Conservation (phyloP, 2,113 vertebrate genomes). For the Epinephelus lanceolatus region DNA sequence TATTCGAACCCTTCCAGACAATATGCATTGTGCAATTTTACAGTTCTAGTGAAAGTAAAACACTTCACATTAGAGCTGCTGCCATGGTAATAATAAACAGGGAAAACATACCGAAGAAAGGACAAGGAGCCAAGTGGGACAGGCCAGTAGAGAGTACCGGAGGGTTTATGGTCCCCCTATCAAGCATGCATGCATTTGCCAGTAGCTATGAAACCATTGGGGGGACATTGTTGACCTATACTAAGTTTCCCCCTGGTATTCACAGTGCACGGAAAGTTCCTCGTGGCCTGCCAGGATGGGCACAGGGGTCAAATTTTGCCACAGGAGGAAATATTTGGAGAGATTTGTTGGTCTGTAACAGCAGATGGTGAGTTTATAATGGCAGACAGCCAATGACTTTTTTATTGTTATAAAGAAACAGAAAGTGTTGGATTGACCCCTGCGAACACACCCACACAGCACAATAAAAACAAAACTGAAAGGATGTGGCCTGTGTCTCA, state of each 20-base stretch:
- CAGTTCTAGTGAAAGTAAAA: slow-evolving; percentile 36
- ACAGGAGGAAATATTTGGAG: slow-evolving; percentile 63
- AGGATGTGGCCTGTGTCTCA: background rate
- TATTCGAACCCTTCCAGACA: slow-evolving; percentile 4
- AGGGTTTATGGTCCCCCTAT: slow-evolving; percentile 39
- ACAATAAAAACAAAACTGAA: slow-evolving; percentile 25
- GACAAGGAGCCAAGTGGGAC: slow-evolving; percentile 51
- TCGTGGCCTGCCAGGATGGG: slow-evolving; percentile 67
- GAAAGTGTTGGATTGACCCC: slow-evolving; percentile 16
- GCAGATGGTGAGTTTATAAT: slow-evolving; percentile 43
- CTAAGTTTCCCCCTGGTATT: slow-evolving; percentile 50
- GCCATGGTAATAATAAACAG: slow-evolving; percentile 47
- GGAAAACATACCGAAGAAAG: slow-evolving; percentile 41
- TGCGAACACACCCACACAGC: background rate
- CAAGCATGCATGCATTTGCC: slow-evolving; percentile 32
- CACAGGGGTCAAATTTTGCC: slow-evolving; percentile 67
- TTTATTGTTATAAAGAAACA: slow-evolving; percentile 35
- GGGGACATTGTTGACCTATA: slow-evolving; percentile 64
- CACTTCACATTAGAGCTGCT: slow-evolving; percentile 28
- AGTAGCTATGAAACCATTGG: slow-evolving; percentile 52
- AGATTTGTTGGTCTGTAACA: slow-evolving; percentile 26
- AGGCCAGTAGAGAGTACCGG: slow-evolving; percentile 26
- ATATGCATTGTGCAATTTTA: slow-evolving; percentile 35
- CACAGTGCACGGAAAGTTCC: slow-evolving; percentile 74
- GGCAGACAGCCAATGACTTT: background rate